Percentiles rank a stretch among this genome's conserved stretches.
Conservation (phyloP, 2,888 invertebrate species). For the Trimorus sp. region DNA sequence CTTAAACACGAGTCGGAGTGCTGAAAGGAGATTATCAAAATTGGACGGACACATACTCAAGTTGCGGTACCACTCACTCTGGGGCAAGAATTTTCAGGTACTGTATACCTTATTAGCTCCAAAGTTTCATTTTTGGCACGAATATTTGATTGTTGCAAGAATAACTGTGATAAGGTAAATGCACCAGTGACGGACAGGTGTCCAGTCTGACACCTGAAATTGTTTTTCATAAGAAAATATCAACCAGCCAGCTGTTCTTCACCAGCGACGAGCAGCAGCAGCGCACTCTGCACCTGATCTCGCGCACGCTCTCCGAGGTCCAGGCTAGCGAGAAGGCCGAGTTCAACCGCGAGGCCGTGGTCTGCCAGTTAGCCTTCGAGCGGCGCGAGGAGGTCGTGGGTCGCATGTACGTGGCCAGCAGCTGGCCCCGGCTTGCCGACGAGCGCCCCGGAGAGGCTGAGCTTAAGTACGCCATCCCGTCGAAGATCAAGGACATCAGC, state of each 20-base stretch:
- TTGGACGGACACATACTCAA: no score
- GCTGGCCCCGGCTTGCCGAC: constrained; percentile 69
- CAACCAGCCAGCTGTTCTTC: constrained; percentile 87
- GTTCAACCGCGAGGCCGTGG: constrained; percentile 84
- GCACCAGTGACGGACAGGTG: no score
- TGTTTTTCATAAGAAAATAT: no score
- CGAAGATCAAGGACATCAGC: constrained; percentile 81
- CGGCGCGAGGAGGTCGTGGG: constrained; percentile 83
- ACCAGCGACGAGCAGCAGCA: constrained; percentile 83
- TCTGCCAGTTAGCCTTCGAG: constrained; percentile 84
- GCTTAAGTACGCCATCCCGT: constrained; percentile 79
- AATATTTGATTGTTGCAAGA: no score
- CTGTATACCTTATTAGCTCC: no score
- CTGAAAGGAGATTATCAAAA: no score
- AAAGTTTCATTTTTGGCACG: no score
- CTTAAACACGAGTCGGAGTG: no score
- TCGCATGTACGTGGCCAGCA: constrained; percentile 82
- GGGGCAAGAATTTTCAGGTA: no score
- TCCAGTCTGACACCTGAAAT: no score
- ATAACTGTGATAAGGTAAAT: no score
- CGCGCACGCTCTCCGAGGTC: constrained; percentile 84
- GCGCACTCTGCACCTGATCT: constrained; percentile 83
- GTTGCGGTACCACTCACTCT: no score
- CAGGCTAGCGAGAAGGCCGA: constrained; percentile 83
- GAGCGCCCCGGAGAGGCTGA: constrained; percentile 74